A percentile compares a stretch with the other conserved stretches of the same genome.
These are phyloP conservation scores for Tetragonisca angustula DNA, from an alignment of 2,888 invertebrate species.

Conservation along the genomic window DNA sequence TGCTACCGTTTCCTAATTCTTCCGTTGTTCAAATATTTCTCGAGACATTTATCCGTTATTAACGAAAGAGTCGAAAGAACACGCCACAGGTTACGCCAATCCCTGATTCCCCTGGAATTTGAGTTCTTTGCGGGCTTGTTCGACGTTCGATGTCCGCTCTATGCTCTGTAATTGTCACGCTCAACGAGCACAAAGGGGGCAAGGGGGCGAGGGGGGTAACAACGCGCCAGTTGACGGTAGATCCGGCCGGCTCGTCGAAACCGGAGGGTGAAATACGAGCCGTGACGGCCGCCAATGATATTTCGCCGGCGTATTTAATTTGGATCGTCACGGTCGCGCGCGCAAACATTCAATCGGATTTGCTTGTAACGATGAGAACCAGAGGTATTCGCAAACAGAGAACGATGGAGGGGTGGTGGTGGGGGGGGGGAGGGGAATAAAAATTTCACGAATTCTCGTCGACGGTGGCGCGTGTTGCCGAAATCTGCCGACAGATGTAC, in stretches of 20 bases:
- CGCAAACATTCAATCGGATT: conserved; percentile 10
- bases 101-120: too few species aligned
- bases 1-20: too few species aligned
- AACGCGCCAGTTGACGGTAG: neutral
- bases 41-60: too few species aligned
- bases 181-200: neutral
- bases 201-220: neutral
- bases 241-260: neutral
- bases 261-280: neutral
- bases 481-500: neutral
- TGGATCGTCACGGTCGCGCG: conserved; percentile 18
- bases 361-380: neutral
- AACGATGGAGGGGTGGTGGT: too few species aligned
- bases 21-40: too few species aligned
- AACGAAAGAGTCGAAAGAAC: too few species aligned
- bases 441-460: conserved; percentile 10
- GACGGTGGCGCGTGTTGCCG: neutral
- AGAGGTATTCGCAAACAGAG: neutral
- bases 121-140: neutral
- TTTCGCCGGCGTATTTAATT: conserved; percentile 48
- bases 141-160: neutral
- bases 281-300: conserved; percentile 20
- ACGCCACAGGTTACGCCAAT: too few species aligned
- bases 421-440: neutral
- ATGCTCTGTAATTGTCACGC: neutral